Percentiles rank a stretch among this genome's conserved stretches.
Conservation (phyloP, 2,113 vertebrate genomes). For the Cyphotilapia sp. region DNA sequence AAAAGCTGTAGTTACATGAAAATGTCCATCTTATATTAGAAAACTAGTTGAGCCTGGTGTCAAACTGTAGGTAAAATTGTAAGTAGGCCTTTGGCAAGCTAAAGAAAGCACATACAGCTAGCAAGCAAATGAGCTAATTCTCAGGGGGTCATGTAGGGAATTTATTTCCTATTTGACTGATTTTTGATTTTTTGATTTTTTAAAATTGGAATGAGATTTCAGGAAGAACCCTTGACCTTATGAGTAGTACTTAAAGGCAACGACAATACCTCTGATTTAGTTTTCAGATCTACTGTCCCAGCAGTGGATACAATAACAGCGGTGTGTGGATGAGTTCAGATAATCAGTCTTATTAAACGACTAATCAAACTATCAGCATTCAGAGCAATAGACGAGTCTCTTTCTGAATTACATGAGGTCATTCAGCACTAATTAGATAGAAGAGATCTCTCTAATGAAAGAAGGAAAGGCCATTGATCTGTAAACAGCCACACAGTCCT, state of each 20-base stretch:
- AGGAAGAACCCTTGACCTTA: neutral
- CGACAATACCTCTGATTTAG: neutral
- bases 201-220: neutral
- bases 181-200: neutral
- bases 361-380: neutral
- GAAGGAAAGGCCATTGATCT: neutral
- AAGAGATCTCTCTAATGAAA: neutral
- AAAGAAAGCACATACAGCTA: neutral
- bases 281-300: neutral
- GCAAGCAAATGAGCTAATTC: neutral
- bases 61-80: neutral
- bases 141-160: neutral
- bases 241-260: neutral
- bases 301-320: neutral
- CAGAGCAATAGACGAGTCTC: neutral
- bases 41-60: neutral
- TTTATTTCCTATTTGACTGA: neutral
- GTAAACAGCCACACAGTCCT: neutral
- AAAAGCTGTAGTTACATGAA: neutral
- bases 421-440: neutral
- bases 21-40: neutral
- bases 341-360: neutral
- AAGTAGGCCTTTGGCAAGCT: neutral
- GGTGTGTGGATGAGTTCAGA: neutral
- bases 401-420: neutral